Base-by-base conservation (phyloP, 2,113 vertebrate species). In the Centropus unirufus region DNA sequence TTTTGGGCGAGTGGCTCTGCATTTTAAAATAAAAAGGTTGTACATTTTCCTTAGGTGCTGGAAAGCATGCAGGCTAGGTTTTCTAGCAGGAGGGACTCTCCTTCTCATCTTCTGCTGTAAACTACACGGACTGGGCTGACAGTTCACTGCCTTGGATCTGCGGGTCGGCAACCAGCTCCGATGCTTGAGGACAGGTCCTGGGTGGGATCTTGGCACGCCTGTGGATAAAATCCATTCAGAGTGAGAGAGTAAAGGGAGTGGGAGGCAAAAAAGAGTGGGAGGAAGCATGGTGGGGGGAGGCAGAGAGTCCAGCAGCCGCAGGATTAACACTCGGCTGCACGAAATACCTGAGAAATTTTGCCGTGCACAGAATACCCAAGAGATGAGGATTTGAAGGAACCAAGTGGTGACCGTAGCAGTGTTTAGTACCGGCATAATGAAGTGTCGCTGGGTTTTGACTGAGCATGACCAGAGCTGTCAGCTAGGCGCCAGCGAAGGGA, bases 381-480 rank as follows among this genome's bases (percentile, higher is more conserved):
- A 32, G 44, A 30, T 19, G 29, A 26, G 58, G 55, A 86, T 51
- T 36, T 57, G 6, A 36, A 21, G 80, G 59, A 91, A 36, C 18
- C 0, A 0, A 59, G 52, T 0, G 0, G 59, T 70, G 76, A 26
- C 76, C n/a, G 2, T 22, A 16, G 19, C 8, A 26, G 70, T 23
- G 4, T 0, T 3, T 49, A 27, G 64, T 8, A 15, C 46, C 58
- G 64, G 24, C 2, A 0, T 5, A 44, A 73, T 2, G 1, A 39
- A 63, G 63, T 49, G 55, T 63, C 83, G 19, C 14, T 62, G 67
- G 16, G 6, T 66, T 88, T 69, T 69, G 54, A 32, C n/a, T 54
- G 80, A 89, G 64, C n/a, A 13, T 0, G 10, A 14, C 76, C 2
- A 1, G 47, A 73, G 34, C 64, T 3, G 4, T 44, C 72, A 87